Evolutionary conservation across 2,888 invertebrate genomes (phyloP), one percentile per base, ranked within the genome.

Genomic region (Aleiodes alternator): DNA sequence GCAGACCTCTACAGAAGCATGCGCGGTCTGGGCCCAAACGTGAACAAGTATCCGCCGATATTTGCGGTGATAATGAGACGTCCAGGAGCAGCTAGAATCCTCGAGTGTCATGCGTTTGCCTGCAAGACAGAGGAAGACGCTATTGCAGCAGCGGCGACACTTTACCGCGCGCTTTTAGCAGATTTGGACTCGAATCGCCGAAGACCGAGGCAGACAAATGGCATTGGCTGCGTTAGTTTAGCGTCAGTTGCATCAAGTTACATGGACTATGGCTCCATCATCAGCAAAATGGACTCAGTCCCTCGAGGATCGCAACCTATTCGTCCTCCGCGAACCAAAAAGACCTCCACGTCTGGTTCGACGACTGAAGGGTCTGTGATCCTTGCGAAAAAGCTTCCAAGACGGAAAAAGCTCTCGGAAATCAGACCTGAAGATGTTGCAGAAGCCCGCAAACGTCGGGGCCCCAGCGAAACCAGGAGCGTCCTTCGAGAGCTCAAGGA

Each of bases 81-180:
- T 86, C 90, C 91, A 29, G 95, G 94, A 61, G 93, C 94, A 29
- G 94, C 95, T 2, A 95, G 95, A 86, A 93, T 95, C 82, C 90
- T 97, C 79, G 96, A 97, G 91, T 97, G 97, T 90, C 97, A 97
- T 91, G 97, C 95, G 61, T 97, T 97, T 90, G 95, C 96, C 82
- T 97, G 97, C 90, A 94, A 95, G 89, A 95, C 95, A 84, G 95
- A 96, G 48, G 96, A 97, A 90, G 97, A 97, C 90, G 97, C 97
- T 79, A 95, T 97, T 53, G 96, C 96, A 0, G 96, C 97, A 83
- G 97, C 97, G 12, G 97, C 97, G 64, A 97, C 96, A 79, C 91
- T 97, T 81, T 97, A 97, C 90, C 95, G 96, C 90, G 96, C 96
- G 50, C 91, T 97, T 73, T 94, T 97, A 91, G 94, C 95, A 77